Conservation (phyloP, 2,113 vertebrate genomes). For the Hiodon tergisus region DNA sequence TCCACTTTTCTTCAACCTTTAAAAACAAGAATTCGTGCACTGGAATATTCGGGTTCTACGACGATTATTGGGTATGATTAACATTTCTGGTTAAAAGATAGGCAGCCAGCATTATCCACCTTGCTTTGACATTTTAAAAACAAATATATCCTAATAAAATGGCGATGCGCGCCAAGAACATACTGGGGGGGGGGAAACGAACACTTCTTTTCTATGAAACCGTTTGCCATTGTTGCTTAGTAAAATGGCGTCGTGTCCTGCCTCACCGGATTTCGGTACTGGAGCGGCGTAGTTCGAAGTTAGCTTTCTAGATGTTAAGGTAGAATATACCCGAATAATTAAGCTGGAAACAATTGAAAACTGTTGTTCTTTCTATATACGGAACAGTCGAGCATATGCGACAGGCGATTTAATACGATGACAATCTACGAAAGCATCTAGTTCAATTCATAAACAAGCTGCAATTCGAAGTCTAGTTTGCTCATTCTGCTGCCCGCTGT, state of each 20-base stretch:
- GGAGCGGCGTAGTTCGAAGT: conserved; percentile 49
- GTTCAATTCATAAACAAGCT: no score
- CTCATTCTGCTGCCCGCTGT: no score
- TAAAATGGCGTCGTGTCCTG: conserved; percentile 76
- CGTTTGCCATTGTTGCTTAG: conserved; percentile 52
- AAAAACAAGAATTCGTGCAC: conserved; percentile 41
- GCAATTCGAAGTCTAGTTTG: no score
- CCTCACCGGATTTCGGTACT: conserved; percentile 51
- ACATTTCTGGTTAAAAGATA: neutral
- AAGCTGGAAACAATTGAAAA: no score
- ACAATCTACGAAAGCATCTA: no score
- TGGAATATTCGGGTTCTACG: conserved; percentile 58
- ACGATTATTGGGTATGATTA: conserved; percentile 22
- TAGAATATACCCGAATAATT: no score
- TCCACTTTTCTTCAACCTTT: conserved; percentile 21
- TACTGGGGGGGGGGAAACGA: no score
- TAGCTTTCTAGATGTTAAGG: conserved; percentile 14
- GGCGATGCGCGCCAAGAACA: neutral
- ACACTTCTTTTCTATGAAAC: neutral
- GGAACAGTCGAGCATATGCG: no score
- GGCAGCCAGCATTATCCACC: neutral
- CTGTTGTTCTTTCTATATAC: no score
- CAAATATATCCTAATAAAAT: neutral
- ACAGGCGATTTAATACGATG: no score
- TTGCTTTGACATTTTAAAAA: no score